Evolutionary conservation across 2,113 vertebrate species (phyloP).

Genomic region (Brachypteracias leptosomus): DNA sequence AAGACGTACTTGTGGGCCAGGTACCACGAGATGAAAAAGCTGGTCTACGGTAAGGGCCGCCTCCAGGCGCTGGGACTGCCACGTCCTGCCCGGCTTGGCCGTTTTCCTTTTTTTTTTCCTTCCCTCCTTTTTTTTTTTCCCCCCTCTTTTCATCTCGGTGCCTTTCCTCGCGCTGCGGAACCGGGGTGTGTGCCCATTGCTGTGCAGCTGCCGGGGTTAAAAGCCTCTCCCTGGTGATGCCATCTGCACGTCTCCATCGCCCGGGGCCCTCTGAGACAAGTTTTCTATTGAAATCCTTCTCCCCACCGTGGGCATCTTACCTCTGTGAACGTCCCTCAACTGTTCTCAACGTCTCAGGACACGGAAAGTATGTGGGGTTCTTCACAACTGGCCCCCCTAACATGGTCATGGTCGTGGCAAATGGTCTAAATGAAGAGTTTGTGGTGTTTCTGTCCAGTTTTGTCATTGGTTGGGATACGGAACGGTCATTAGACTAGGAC

Average conservation of each 20-base stretch:
- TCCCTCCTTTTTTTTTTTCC: fast-evolving
- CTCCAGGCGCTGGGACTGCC: background rate
- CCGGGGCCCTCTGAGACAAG: too few species aligned
- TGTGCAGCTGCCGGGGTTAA: background rate
- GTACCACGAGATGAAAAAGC: constrained; percentile 81
- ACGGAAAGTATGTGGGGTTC: fast-evolving
- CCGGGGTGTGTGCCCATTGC: background rate
- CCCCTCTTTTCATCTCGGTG: background rate
- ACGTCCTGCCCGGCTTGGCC: background rate
- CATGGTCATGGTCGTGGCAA: fast-evolving
- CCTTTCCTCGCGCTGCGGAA: background rate
- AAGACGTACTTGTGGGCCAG: constrained; percentile 76
- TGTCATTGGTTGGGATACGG: fast-evolving
- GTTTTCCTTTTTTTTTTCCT: too few species aligned
- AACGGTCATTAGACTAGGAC: background rate
- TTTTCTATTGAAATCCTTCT: background rate
- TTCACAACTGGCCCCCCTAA: fast-evolving
- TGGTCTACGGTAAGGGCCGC: constrained; percentile 77
- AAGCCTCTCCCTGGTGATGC: background rate
- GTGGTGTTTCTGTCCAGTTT: background rate
- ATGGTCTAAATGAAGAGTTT: background rate
- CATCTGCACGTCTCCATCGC: background rate
- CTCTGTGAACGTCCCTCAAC: background rate
- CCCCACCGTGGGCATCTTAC: background rate
- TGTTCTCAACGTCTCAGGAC: background rate